Evolutionary conservation across 2,113 vertebrate species (phyloP).

Genomic region (Ammodytes marinus): DNA sequence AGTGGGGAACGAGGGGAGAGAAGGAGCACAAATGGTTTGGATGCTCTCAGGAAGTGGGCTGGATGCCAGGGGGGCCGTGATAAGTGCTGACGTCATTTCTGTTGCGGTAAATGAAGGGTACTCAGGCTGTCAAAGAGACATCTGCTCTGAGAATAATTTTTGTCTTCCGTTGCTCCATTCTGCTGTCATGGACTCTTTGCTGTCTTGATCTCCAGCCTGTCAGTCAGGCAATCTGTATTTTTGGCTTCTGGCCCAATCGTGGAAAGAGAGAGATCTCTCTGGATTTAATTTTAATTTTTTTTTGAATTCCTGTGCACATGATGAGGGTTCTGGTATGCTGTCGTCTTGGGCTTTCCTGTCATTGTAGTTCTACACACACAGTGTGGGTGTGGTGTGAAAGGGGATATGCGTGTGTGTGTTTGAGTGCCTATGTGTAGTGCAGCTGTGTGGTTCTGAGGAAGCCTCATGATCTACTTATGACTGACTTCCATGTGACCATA

Average conservation of each 20-base stretch:
- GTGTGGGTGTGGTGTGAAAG: conserved; percentile 22
- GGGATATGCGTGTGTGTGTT: neutral
- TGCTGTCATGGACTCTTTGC: neutral
- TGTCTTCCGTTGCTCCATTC: neutral
- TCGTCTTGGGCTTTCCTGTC: conserved; percentile 36
- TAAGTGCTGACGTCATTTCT: conserved; percentile 58
- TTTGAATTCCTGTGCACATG: conserved; percentile 21
- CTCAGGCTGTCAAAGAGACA: conserved; percentile 47
- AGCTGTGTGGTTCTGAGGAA: conserved; percentile 45
- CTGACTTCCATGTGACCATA: conserved; percentile 60
- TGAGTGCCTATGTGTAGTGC: neutral
- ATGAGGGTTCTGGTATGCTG: neutral
- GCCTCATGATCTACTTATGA: conserved; percentile 75
- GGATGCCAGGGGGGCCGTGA: conserved; percentile 29
- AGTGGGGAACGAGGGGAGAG: conserved; percentile 2
- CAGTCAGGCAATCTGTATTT: conserved; percentile 10
- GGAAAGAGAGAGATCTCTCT: neutral
- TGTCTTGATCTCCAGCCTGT: neutral
- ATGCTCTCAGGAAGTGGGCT: conserved; percentile 47
- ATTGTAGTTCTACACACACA: conserved; percentile 22
- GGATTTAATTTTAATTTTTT: conserved; percentile 4
- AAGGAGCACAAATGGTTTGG: conserved; percentile 16
- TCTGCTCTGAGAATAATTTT: conserved; percentile 36
- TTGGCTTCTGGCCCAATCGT: neutral
- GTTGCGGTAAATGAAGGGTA: conserved; percentile 31